These are phyloP conservation scores for Oncorhynchus nerka DNA, from an alignment of 2,113 vertebrate genomes.

Conservation along the genomic window DNA sequence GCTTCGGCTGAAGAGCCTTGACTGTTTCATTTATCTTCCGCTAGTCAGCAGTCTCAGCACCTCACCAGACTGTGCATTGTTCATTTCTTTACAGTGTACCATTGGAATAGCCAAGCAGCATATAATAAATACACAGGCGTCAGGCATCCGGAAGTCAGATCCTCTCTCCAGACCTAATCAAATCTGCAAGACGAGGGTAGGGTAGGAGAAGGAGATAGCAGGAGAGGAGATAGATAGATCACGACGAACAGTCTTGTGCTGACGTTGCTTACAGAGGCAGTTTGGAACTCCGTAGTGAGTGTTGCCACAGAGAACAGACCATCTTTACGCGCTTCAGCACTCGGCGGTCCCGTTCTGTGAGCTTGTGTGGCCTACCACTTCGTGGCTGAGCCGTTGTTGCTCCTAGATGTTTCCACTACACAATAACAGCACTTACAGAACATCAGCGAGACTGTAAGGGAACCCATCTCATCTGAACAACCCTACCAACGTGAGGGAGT, in stretches of 20 bases:
- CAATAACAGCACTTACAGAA: background rate
- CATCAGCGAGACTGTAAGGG: constrained; percentile 21
- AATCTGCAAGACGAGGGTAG: too few relatives aligned
- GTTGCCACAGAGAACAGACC: too few relatives aligned
- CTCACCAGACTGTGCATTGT: background rate
- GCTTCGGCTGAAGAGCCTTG: too few relatives aligned
- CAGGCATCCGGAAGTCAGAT: background rate
- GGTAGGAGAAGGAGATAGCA: too few relatives aligned
- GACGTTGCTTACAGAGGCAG: background rate
- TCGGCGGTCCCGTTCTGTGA: too few relatives aligned
- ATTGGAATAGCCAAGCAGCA: background rate
- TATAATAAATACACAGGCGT: background rate
- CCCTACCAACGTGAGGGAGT: too few relatives aligned
- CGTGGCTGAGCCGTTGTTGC: too few relatives aligned
- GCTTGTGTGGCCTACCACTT: too few relatives aligned
- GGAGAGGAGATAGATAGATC: background rate
- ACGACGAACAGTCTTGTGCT: too few relatives aligned
- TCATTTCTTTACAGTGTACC: constrained; percentile 2
- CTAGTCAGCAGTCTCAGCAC: background rate
- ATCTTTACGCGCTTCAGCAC: too few relatives aligned
- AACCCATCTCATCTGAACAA: constrained; percentile 18
- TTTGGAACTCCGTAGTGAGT: background rate
- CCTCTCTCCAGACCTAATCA: background rate
- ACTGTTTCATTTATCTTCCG: too few relatives aligned
- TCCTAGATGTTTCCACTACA: too few relatives aligned